Percentiles rank a stretch among this genome's conserved stretches.
phyloP scores from a whole-genome alignment of 2,888 invertebrate species.

The Xestoiulus laeticollis region DNA sequence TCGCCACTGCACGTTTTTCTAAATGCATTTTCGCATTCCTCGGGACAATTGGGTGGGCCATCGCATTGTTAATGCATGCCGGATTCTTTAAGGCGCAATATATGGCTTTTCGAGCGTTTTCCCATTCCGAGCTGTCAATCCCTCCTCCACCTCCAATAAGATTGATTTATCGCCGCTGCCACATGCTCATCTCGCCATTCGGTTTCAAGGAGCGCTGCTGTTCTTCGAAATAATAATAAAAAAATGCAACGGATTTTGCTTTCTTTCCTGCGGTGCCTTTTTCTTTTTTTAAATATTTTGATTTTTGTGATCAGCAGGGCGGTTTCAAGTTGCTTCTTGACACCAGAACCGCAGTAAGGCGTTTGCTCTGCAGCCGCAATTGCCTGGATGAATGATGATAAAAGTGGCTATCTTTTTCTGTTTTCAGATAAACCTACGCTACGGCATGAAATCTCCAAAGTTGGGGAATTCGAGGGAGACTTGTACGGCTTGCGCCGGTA shows the following conservation, averaged over 20 bases:
- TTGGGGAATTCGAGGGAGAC: constrained; percentile 84
- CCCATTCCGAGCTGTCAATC: constrained; percentile 3
- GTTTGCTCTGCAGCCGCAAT: neutral
- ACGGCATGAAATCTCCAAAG: constrained; percentile 81
- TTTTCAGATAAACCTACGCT: constrained; percentile 77
- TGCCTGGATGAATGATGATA: neutral
- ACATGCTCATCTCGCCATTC: constrained; percentile 5
- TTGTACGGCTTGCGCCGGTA: constrained; percentile 98
- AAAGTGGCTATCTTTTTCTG: constrained; percentile 10
- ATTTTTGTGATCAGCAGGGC: neutral
- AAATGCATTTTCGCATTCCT: neutral
- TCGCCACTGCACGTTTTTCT: neutral
- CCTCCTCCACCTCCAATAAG: constrained; percentile 23
- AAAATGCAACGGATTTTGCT: neutral
- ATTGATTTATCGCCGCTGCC: constrained; percentile 14
- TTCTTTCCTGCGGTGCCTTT: neutral
- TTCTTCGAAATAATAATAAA: neutral
- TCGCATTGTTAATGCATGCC: constrained; percentile 10
- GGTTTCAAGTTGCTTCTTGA: neutral
- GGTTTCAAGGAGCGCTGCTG: neutral
- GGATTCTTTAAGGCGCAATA: constrained; percentile 31
- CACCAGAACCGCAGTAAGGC: neutral
- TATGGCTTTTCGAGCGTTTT: constrained; percentile 28
- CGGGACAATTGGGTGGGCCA: constrained; percentile 28
- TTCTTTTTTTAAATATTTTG: neutral